phyloP scores from a whole-genome alignment of 1,140 invertebrate genomes.

The Cyclargus thomasi region DNA sequence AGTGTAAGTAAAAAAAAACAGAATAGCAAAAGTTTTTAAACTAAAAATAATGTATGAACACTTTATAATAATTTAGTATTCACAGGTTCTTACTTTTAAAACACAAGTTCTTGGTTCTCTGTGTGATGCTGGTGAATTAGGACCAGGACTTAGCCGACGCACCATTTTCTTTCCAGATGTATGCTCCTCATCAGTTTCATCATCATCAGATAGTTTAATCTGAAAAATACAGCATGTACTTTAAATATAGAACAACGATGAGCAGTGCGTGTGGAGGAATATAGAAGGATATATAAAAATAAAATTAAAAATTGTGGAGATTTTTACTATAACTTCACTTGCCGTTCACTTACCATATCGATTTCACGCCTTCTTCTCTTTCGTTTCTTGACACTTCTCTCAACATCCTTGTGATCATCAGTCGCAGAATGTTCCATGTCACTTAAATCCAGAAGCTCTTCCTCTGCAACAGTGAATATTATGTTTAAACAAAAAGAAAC shows the following conservation, averaged over 20 bases:
- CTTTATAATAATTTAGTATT: too few species aligned
- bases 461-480: slow-evolving; percentile 44
- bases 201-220: slow-evolving; percentile 67
- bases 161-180: slow-evolving; percentile 46
- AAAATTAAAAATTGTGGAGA: too few species aligned
- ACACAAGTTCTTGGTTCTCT: slow-evolving; percentile 67
- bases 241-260: too few species aligned
- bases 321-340: too few species aligned
- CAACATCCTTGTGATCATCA: slow-evolving; percentile 54
- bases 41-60: too few species aligned
- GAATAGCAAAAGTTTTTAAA: too few species aligned
- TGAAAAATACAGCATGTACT: slow-evolving; percentile 28
- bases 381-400: slow-evolving; percentile 57
- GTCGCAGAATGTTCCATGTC: slow-evolving; percentile 58
- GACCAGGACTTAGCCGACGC: slow-evolving; percentile 54
- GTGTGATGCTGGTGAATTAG: slow-evolving; percentile 64
- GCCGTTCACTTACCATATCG: slow-evolving; percentile 49
- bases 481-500: slow-evolving; percentile 6
- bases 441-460: slow-evolving; percentile 55
- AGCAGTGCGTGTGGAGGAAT: too few species aligned
- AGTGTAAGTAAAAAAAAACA: too few species aligned
- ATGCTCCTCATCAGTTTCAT: slow-evolving; percentile 65
- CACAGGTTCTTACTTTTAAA: slow-evolving; percentile 53
- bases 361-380: slow-evolving; percentile 62
- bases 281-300: too few species aligned